Evolutionary conservation across 2,113 vertebrate species (phyloP), one percentile per base, ranked within the genome.

Genomic region (Columba livia): DNA sequence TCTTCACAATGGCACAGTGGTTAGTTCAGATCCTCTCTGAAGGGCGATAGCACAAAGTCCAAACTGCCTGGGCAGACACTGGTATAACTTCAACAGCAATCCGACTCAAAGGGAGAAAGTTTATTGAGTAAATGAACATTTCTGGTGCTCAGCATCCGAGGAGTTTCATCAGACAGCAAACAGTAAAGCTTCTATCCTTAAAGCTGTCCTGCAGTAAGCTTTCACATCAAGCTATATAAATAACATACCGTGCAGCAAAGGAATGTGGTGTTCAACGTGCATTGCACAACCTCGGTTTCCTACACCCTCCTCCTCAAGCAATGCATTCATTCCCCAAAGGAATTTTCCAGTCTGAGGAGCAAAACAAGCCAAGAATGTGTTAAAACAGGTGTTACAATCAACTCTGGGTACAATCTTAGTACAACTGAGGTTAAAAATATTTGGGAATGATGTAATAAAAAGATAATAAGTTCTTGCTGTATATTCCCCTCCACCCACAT

Each of bases 341-440:
- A 95, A 95, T 91, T 96, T 96, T 95, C 96, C 94, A 96, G 87
- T 85, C 81, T 82, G 44, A 79, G 42, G 65, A 92, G 91, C 53
- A 83, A 89, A 95, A 89, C 84, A 94, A 95, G 91, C 93, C 94
- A 96, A 93, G 94, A 96, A 94, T 97, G 72, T 86, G 94, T 94
- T 96, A 96, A 96, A 96, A 79, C 89, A 96, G 95, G 96, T 91
- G 94, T 82, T 95, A 88, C 81, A 65, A n/a, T 82, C 87, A 91
- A 81, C 85, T 82, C 89, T 38, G 70, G 54, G 89, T 96, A 91
- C 91, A 82, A 67, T 65, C 87, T 54, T 57, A 91, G 94, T 80
- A 72, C 95, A 94, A 92, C 21, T 29, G 93, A 89, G 87, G 89
- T 96, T 94, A 95, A 94, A 96, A 96, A 85, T 94, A 85, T 96